Conservation (phyloP, 2,888 invertebrate species). For the Ectropis crepuscularia region DNA sequence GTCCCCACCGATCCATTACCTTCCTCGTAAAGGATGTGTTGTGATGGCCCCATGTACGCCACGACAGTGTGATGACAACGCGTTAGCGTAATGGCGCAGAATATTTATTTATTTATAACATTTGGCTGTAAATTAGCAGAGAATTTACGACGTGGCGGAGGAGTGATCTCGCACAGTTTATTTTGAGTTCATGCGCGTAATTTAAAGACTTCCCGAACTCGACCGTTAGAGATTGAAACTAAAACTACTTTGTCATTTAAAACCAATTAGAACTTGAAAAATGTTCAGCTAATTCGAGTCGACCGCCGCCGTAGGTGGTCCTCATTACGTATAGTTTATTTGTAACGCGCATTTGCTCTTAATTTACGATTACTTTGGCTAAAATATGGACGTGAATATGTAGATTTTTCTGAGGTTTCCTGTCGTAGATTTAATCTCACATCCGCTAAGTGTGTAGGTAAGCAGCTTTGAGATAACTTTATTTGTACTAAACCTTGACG, state of each 20-base stretch:
- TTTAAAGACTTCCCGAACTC: slow-evolving; percentile 73
- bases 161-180: slow-evolving; percentile 76
- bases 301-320: slow-evolving; percentile 40
- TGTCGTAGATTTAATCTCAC: slow-evolving; percentile 36
- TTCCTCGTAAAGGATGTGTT: slow-evolving; percentile 71
- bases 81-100: slow-evolving; percentile 70
- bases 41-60: slow-evolving; percentile 75
- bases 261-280: slow-evolving; percentile 61
- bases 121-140: slow-evolving; percentile 83
- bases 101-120: slow-evolving; percentile 84
- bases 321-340: slow-evolving; percentile 33
- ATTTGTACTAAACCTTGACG: slow-evolving; percentile 29
- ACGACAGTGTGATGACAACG: slow-evolving; percentile 65
- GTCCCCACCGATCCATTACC: slow-evolving; percentile 61
- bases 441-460: slow-evolving; percentile 32
- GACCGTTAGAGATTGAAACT: slow-evolving; percentile 56
- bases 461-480: slow-evolving; percentile 32
- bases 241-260: slow-evolving; percentile 52
- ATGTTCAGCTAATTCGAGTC: slow-evolving; percentile 38
- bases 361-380: slow-evolving; percentile 30
- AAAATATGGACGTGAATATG: slow-evolving; percentile 32
- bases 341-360: slow-evolving; percentile 26
- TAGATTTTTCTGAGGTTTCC: slow-evolving; percentile 32
- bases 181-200: slow-evolving; percentile 77
- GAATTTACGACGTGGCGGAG: slow-evolving; percentile 78